These are phyloP conservation scores for Mycalesis mineus DNA, from an alignment of 2,888 invertebrate genomes.

Conservation along the genomic window DNA sequence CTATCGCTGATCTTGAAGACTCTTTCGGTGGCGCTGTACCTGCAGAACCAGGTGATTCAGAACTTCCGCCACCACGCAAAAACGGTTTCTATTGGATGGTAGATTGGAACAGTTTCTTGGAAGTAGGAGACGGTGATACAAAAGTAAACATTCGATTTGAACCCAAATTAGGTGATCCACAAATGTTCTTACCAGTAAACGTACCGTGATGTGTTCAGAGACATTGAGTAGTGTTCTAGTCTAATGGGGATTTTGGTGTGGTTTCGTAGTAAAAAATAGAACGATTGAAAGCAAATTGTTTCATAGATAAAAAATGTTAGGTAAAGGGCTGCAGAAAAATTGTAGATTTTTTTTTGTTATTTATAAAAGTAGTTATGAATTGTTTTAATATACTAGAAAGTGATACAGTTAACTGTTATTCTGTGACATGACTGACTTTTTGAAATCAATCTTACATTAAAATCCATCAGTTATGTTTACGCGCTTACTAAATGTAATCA, in stretches of 20 bases:
- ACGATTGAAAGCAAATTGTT: background rate
- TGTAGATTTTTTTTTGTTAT: background rate
- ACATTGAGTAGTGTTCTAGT: slow-evolving; percentile 37
- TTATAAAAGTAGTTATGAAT: no score
- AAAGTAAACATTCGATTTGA: slow-evolving; percentile 88
- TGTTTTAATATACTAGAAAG: no score
- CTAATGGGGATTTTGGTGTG: slow-evolving; percentile 20
- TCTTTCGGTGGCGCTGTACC: slow-evolving; percentile 85
- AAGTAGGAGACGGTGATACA: slow-evolving; percentile 86
- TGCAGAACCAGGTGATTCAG: slow-evolving; percentile 77
- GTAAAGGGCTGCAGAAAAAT: background rate
- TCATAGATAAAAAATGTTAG: background rate
- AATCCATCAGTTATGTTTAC: no score
- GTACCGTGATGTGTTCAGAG: slow-evolving; percentile 78
- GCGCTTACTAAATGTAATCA: background rate
- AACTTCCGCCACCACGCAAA: slow-evolving; percentile 81
- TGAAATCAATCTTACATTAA: no score
- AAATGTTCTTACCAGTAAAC: slow-evolving; percentile 85
- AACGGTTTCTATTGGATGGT: slow-evolving; percentile 91
- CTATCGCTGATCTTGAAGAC: slow-evolving; percentile 83
- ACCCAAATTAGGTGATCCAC: slow-evolving; percentile 88
- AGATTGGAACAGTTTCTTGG: slow-evolving; percentile 91
- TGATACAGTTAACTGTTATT: no score
- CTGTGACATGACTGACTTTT: no score
- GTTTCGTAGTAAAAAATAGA: background rate